Evolutionary conservation across 2,888 invertebrate species (phyloP), one percentile per base, ranked within the genome.

Genomic region (Microctonus aethiopoides): DNA sequence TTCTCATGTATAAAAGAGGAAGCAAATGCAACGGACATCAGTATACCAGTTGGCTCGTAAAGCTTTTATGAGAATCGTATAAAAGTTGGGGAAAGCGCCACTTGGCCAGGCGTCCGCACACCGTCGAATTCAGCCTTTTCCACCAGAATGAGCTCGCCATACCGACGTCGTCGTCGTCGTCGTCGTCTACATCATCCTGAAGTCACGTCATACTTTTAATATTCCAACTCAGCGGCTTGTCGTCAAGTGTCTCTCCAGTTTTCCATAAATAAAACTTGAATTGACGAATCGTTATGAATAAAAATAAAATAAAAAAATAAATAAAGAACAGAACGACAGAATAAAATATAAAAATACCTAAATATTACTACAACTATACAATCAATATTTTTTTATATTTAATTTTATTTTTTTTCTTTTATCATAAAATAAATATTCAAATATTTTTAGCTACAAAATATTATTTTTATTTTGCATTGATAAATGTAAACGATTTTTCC

Each of bases 11-110:
- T 67, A 60, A 68, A 60, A 56, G 52, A 56, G 68, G 57, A 52
- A 46, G 46, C 64, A 34, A 70, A 68, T 61, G 61, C 65, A 62
- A 56, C 39, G 51, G 63, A 36, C 65, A 60, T 68, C 72, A 62
- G 36, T 70, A 57, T 75, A 74, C 72, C 63, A 72, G 74, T 78
- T 75, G 46, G 75, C 75, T 80, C 81, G 79, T 80, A 78, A 82
- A 82, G 75, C 78, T 81, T 82, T 82, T 82, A 82, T 72, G 82
- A 79, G 77, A 74, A 75, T 76, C 79, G 74, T 78, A 81, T 76
- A 78, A 81, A 82, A 82, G 78, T 81, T 81, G 59, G 70, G 61
- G 67, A 72, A 73, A 74, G 62, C 72, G 68, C 68, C 60, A 70
- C 65, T 70, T 54, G 59, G 69, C 39, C 61, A 46, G 63, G 57